Percentiles rank a stretch among this genome's conserved stretches.
These are phyloP conservation scores for Syncerus caffer DNA, from an alignment of 2,797 vertebrate genomes.

Conservation along the genomic window DNA sequence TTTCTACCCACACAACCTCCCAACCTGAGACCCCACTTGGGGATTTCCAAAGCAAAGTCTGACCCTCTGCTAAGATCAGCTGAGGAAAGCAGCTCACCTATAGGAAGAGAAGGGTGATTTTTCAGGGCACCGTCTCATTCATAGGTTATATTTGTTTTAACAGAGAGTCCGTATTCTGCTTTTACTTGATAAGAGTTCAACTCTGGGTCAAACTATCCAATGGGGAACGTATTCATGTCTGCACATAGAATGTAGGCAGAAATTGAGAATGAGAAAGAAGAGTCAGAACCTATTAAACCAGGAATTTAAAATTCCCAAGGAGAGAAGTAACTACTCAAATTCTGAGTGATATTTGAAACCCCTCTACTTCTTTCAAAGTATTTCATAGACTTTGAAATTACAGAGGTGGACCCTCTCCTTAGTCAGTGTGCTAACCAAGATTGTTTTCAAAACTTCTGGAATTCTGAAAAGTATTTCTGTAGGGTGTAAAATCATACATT, in stretches of 20 bases:
- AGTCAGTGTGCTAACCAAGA: not conserved
- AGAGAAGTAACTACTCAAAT: not conserved
- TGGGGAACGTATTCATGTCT: not conserved
- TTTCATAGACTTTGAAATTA: not conserved
- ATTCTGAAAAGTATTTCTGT: not conserved
- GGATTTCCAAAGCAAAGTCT: not conserved
- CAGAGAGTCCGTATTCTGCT: not conserved
- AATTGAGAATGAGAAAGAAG: not conserved
- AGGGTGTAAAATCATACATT: not conserved
- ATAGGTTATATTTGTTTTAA: not conserved
- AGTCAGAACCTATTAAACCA: not conserved
- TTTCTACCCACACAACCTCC: not conserved
- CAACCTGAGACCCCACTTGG: not conserved
- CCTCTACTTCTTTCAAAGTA: not conserved
- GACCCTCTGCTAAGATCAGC: not conserved
- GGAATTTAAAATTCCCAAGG: not conserved
- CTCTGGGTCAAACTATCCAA: conserved; percentile 30
- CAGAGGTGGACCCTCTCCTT: not conserved
- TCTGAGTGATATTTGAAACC: not conserved
- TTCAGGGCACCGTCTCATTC: not conserved
- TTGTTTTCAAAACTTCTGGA: not conserved
- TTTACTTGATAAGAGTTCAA: conserved; percentile 23
- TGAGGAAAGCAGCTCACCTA: not conserved
- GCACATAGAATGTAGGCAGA: conserved; percentile 12
- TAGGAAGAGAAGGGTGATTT: not conserved